phyloP scores from a whole-genome alignment of 2,888 invertebrate genomes.

The Andrena hattorfiana region DNA sequence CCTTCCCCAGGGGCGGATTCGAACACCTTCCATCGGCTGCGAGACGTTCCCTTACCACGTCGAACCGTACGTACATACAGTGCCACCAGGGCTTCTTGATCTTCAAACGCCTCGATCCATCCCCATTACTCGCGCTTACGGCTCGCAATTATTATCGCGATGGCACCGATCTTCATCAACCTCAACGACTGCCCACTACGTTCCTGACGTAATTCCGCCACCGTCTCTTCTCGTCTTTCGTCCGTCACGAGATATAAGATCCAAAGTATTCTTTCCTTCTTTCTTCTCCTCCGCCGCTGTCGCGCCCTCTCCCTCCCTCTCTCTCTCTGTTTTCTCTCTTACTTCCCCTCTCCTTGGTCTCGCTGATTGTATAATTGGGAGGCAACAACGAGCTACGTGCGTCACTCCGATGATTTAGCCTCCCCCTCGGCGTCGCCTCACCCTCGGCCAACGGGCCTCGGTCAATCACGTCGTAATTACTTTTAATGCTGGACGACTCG shows the following conservation, averaged over 20 bases:
- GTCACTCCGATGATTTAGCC: constrained; percentile 84
- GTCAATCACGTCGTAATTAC: constrained; percentile 85
- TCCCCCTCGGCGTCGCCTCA: constrained; percentile 76
- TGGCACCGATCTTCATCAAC: constrained; percentile 63
- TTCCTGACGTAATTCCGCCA: constrained; percentile 72
- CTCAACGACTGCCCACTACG: constrained; percentile 63
- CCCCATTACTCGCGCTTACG: constrained; percentile 36
- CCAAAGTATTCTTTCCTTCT: constrained; percentile 45
- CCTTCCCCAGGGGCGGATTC: constrained; percentile 28
- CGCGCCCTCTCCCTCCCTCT: constrained; percentile 26
- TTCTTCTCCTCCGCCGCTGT: constrained; percentile 28
- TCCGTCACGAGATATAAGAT: constrained; percentile 46
- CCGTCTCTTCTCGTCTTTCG: constrained; percentile 60
- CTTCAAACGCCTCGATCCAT: constrained; percentile 29
- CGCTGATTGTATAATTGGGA: constrained; percentile 84
- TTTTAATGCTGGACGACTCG: constrained; percentile 84
- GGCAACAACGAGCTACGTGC: constrained; percentile 84
- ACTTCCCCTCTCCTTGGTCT: constrained; percentile 59
- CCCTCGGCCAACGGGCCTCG: constrained; percentile 80
- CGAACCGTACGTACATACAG: neutral
- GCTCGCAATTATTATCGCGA: constrained; percentile 57
- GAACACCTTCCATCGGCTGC: neutral
- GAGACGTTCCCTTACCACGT: neutral
- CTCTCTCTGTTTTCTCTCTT: constrained; percentile 43
- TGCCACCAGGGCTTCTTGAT: constrained; percentile 2